Evolutionary conservation across 2,113 vertebrate species (phyloP).

Genomic region (Lamprotornis superbus): DNA sequence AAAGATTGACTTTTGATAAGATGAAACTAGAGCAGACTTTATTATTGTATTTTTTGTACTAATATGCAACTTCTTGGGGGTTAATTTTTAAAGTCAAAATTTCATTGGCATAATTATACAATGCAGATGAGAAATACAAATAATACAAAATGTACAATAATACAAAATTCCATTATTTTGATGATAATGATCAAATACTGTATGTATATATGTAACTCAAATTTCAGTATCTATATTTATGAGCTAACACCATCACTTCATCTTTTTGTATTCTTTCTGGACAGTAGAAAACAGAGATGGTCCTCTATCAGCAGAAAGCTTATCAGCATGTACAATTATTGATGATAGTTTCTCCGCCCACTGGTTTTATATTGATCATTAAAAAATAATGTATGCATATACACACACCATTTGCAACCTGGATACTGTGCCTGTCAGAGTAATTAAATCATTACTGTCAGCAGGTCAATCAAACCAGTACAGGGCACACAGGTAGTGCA

Average conservation of each 20-base stretch:
- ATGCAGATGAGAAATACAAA: neutral
- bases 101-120: neutral
- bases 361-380: neutral
- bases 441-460: neutral
- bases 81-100: neutral
- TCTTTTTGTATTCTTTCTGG: neutral
- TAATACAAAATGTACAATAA: neutral
- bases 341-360: neutral
- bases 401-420: neutral
- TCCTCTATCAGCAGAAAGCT: neutral
- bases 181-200: neutral
- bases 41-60: neutral
- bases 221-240: neutral
- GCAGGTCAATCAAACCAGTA: neutral
- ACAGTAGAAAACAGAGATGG: neutral
- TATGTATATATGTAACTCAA: neutral
- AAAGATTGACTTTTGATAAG: neutral
- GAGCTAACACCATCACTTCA: neutral
- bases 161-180: neutral
- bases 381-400: neutral
- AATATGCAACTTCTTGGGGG: neutral
- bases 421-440: neutral
- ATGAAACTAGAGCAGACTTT: neutral
- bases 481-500: neutral
- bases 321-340: rapidly evolving